Base-by-base conservation (phyloP, 1,140 invertebrate species). In the Drosophila chauvacae region DNA sequence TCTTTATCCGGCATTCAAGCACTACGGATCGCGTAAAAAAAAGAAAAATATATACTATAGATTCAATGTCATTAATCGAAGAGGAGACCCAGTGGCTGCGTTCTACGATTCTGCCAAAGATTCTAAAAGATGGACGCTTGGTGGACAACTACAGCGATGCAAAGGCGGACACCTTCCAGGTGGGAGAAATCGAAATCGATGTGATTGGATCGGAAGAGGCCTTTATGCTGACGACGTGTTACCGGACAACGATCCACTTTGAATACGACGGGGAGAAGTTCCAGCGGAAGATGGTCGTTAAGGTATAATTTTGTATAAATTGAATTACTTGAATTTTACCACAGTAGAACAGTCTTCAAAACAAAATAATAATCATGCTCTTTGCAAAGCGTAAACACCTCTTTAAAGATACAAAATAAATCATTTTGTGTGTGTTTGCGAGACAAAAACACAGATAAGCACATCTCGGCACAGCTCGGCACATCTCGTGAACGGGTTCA, bases 141-240 rank as follows among this genome's bases (percentile, higher is more conserved):
- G 26, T 83, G 35, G 80, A 80, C 4, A 75, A 82, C 59, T 82
- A 77, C 39, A 51, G 45, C 13, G 58, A 69, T 4, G 28, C 47
- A 0, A 61, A 75, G 37, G 37, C 26, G 0, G 13, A 65, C 16
- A 73, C 71, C 10, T 81, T 92, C 37, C 18, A 73, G 1, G 70
- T 92, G 23, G 26, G 26, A 0, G 39, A 58, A 45, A 83, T 92
- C 26, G 53, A 77, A 1, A 64, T 92, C 2, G 65, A 79, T 50
- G 63, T 87, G 4, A 91, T 92, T 26, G 88, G 85, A 91, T 90
- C 37, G 88, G 0, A 16, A 45, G 91, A 92, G 51, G 91, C 91
- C 4, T 91, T 84, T 20, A 92, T 92, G 91, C 23, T 92, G 18
- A 92, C 91, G 10, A 57, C 47, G 7, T 92, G 91, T 60, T 92